Base-by-base conservation (phyloP, 2,113 vertebrate species). In the Cyphomyrus discorhynchus region DNA sequence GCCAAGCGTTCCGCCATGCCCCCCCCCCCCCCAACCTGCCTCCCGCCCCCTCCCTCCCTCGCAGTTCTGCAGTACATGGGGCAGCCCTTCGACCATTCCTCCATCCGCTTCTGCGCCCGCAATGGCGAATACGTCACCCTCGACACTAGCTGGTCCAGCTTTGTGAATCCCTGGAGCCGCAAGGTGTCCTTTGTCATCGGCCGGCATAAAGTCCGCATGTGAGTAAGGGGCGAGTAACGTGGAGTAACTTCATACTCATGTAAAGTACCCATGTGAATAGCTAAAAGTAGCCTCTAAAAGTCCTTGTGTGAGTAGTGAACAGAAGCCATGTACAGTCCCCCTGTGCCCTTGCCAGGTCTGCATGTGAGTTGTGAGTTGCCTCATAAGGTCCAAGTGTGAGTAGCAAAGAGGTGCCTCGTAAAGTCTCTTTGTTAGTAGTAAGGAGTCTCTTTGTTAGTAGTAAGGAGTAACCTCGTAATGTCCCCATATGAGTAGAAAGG, bases 101-200 rank as follows among this genome's bases (percentile, higher is more conserved):
- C 98, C 0, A 96, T 99, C 70, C 97, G 98, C 2, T 98, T 99
- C 94, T 97, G 98, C 7, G 94, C 97, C 31, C 96, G 95, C 52
- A 99, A 98, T 3, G 98, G 98, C 66, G 98, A 99, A 90, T 99
- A 99, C 52, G 92, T 99, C 93, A 98, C 97, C 0, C 94, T 98
- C 56, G 98, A 99, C 92, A 98, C 97, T 84, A 99, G 98, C 95
- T 99, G 98, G 98, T 99, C 98, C 91, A 98, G 98, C 94, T 99
- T 98, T 87, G 95, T 99, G 93, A 99, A 98, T 93, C 98, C 98
- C 9, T 99, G 98, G 98, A 99, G 97, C 94, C 95, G 96, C 82
- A 99, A 98, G 93, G 97, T 99, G 89, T 97, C 98, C 2, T 98
- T 99, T 92, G 96, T 99, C 93, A 98, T 99, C 21, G 98, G 98